These are phyloP conservation scores for Microtus oregoni DNA, from an alignment of 2,113 vertebrate genomes.

Conservation along the genomic window DNA sequence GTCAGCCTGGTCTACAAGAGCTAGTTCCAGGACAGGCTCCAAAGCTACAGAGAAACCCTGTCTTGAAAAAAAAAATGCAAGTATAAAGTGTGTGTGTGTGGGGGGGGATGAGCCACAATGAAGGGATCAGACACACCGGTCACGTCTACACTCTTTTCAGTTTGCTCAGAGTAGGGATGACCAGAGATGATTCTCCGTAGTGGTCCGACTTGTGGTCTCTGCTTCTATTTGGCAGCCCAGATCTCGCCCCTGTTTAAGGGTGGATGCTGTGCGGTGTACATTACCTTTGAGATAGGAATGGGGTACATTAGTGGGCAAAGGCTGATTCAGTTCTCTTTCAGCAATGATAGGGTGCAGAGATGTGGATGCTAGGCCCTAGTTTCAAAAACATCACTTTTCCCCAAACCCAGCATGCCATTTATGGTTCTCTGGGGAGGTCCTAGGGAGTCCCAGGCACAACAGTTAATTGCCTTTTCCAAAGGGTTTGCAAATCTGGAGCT, in stretches of 20 bases:
- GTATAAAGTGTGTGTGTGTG: neutral
- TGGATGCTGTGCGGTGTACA: neutral
- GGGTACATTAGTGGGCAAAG: neutral
- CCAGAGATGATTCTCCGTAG: neutral
- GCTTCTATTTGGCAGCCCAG: neutral
- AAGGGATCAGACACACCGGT: neutral
- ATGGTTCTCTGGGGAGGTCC: neutral
- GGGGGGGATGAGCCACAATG: neutral
- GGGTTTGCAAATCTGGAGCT: neutral
- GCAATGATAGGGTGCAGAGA: neutral
- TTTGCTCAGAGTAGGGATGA: neutral
- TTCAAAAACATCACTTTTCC: neutral
- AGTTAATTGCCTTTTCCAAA: neutral
- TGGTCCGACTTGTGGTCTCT: neutral
- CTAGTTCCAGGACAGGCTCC: too few relatives aligned
- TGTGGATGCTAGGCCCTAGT: neutral
- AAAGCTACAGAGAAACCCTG: too few relatives aligned
- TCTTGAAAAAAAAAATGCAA: neutral
- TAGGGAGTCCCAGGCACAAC: neutral
- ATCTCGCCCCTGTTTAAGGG: neutral
- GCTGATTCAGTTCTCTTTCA: neutral
- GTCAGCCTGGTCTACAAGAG: too few relatives aligned
- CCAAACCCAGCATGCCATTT: accelerated
- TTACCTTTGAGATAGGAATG: neutral
- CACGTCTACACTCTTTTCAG: accelerated